These are phyloP conservation scores for Acanthopleura granulata DNA, from an alignment of 2,888 invertebrate genomes.

Conservation along the genomic window DNA sequence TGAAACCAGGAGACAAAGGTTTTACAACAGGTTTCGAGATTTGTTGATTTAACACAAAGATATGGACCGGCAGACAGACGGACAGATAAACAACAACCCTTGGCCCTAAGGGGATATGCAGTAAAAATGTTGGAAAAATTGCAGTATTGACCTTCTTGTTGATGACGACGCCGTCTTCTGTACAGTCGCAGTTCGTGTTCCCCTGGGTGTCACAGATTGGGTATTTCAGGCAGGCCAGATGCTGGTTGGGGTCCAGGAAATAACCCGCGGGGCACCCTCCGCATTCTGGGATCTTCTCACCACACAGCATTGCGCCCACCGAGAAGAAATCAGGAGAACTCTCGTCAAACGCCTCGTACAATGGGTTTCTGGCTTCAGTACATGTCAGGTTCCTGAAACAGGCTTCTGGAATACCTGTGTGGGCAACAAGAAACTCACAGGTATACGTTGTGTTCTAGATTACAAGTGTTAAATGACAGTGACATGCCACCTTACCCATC, in stretches of 20 bases:
- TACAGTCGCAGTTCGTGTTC: background rate
- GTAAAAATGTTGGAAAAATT: too few relatives aligned
- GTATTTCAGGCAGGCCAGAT: background rate
- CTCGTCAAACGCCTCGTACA: background rate
- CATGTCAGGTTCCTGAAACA: slow-evolving; percentile 3
- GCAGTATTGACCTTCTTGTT: background rate
- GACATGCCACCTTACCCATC: too few relatives aligned
- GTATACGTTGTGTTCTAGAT: too few relatives aligned
- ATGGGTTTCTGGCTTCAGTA: background rate
- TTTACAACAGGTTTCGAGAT: too few relatives aligned
- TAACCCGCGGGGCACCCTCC: background rate
- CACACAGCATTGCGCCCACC: background rate
- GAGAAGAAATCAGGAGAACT: background rate
- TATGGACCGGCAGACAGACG: too few relatives aligned
- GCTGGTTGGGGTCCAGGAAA: background rate
- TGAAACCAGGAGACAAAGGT: too few relatives aligned
- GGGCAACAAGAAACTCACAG: too few relatives aligned
- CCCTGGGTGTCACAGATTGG: background rate
- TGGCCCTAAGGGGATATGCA: too few relatives aligned
- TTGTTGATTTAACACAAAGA: too few relatives aligned
- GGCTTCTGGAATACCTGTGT: background rate
- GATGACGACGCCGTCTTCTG: background rate
- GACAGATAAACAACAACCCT: too few relatives aligned
- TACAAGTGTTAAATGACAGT: too few relatives aligned
- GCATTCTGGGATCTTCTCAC: background rate